These are phyloP conservation scores for Tadarida brasiliensis DNA, from an alignment of 2,797 vertebrate genomes.

Conservation along the genomic window DNA sequence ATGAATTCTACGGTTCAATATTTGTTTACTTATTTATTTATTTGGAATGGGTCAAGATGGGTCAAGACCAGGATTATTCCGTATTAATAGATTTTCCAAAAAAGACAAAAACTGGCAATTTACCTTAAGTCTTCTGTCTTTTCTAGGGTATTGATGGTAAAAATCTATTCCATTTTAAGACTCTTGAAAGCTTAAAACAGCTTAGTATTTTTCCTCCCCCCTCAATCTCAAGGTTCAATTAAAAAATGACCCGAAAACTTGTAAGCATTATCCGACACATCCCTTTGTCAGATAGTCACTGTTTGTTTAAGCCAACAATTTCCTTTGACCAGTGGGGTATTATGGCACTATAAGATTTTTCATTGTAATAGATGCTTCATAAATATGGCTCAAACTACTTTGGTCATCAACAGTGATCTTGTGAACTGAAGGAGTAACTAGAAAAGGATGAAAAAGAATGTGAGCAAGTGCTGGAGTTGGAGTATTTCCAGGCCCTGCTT, in stretches of 20 bases:
- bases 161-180: conserved; percentile 45
- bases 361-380: conserved; percentile 41
- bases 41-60: conserved; percentile 4
- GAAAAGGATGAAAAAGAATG: not conserved
- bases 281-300: conserved; percentile 37
- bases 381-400: not conserved
- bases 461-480: not conserved
- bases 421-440: conserved; percentile 2
- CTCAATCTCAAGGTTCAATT: conserved; percentile 10
- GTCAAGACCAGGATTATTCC: conserved; percentile 61
- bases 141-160: conserved; percentile 38
- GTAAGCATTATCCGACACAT: not conserved
- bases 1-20: not conserved
- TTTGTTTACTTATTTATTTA: not conserved
- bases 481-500: not conserved
- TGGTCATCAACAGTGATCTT: not conserved
- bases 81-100: conserved; percentile 68
- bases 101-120: conserved; percentile 53
- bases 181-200: conserved; percentile 65
- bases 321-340: conserved; percentile 14
- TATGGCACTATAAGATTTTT: conserved; percentile 36
- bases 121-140: conserved; percentile 48
- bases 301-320: conserved; percentile 61
- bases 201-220: conserved; percentile 39
- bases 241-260: conserved; percentile 14